These are phyloP conservation scores for Heptranchias perlo DNA, from an alignment of 2,113 vertebrate species.

Conservation along the genomic window DNA sequence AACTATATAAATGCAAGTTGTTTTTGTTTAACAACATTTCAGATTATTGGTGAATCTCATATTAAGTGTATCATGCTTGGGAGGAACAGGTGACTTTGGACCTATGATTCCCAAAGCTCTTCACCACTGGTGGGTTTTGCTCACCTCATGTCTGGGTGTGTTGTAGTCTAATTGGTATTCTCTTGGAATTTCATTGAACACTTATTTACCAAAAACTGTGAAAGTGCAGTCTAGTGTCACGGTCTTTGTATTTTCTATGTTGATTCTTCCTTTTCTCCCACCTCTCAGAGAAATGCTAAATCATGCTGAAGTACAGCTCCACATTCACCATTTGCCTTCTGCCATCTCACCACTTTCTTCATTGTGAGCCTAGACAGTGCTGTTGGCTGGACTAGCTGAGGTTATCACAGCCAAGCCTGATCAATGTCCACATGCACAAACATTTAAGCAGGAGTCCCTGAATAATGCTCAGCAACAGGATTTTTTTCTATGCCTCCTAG, in stretches of 20 bases:
- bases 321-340: background rate
- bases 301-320: background rate
- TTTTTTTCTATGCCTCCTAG: background rate
- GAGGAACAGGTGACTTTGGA: background rate
- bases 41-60: background rate
- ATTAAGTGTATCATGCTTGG: background rate
- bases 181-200: background rate
- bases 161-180: background rate
- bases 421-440: background rate
- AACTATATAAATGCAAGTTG: background rate
- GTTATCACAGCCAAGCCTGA: no score
- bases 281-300: background rate
- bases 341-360: background rate
- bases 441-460: background rate
- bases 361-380: background rate
- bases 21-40: background rate
- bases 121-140: background rate
- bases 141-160: background rate
- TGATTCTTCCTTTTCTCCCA: background rate
- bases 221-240: background rate
- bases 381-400: background rate
- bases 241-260: background rate
- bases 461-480: background rate
- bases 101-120: background rate
- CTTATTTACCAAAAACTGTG: background rate